Conservation (phyloP, 2,888 invertebrate species). For the Calameuta pallipes region DNA sequence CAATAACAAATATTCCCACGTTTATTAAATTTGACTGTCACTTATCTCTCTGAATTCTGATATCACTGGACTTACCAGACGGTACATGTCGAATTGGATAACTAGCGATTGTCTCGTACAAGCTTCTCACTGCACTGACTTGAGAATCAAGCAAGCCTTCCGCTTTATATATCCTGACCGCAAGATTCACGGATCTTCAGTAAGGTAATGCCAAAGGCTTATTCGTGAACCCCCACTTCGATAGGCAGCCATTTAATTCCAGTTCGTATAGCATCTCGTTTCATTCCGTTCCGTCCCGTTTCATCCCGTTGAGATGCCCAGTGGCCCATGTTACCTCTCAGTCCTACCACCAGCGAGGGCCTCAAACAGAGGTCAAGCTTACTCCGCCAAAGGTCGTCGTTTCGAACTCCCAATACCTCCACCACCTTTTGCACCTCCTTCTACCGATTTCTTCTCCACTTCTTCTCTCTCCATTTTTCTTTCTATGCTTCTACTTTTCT, state of each 20-base stretch:
- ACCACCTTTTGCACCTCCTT: neutral
- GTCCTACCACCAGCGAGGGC: constrained; percentile 18
- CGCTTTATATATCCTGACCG: constrained; percentile 55
- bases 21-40: neutral
- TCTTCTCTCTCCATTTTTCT: neutral
- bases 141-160: constrained; percentile 37
- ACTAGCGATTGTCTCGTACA: constrained; percentile 16
- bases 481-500: no score
- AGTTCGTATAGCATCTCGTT: constrained; percentile 24
- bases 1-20: neutral
- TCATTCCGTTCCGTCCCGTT: constrained; percentile 31
- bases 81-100: constrained; percentile 33
- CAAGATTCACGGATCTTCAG: constrained; percentile 49
- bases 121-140: constrained; percentile 47
- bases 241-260: constrained; percentile 12
- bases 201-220: constrained; percentile 36
- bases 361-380: constrained; percentile 26
- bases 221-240: constrained; percentile 21
- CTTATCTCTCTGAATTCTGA: neutral
- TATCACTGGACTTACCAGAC: constrained; percentile 37
- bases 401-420: constrained; percentile 21
- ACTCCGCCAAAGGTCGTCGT: constrained; percentile 28
- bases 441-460: neutral
- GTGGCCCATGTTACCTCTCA: constrained; percentile 18
- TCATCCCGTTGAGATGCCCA: constrained; percentile 16